These are phyloP conservation scores for Helicoverpa assulta DNA, from an alignment of 2,888 invertebrate species.

Conservation along the genomic window DNA sequence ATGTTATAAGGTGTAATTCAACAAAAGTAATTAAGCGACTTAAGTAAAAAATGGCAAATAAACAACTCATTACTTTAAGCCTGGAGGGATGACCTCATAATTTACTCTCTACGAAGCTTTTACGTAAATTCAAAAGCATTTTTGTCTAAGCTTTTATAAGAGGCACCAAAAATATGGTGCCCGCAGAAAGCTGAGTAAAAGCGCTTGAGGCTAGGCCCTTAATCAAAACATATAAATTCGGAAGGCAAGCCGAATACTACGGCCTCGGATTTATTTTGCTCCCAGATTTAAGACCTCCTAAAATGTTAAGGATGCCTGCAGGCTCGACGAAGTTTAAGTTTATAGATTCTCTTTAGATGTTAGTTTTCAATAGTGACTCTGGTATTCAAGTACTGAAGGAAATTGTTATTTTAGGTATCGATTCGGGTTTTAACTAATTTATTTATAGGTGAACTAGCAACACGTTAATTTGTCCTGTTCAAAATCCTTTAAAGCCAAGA, in stretches of 20 bases:
- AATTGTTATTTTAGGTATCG: no score
- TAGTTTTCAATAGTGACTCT: not conserved
- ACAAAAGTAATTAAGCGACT: not conserved
- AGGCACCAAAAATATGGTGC: conserved; percentile 12
- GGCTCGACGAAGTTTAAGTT: not conserved
- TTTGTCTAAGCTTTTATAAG: conserved; percentile 27
- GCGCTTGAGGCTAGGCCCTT: conserved; percentile 32
- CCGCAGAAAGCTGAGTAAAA: conserved; percentile 9
- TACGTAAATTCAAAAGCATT: conserved; percentile 17
- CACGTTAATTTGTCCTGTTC: no score
- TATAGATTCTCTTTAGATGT: not conserved
- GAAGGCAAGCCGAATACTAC: conserved; percentile 9
- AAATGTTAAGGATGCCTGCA: conserved; percentile 27
- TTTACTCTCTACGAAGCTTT: not conserved
- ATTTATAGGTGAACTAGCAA: no score
- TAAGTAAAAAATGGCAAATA: conserved; percentile 26
- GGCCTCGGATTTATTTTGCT: conserved; percentile 24
- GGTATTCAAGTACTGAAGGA: no score
- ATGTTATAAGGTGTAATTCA: not conserved
- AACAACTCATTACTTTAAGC: conserved; percentile 32
- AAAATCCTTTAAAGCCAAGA: no score
- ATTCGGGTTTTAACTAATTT: no score
- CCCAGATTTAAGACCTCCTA: not conserved
- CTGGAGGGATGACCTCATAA: conserved; percentile 12
- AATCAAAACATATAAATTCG: conserved; percentile 45